phyloP scores from a whole-genome alignment of 2,888 invertebrate species.

The Drosophila nr. perissopoda region DNA sequence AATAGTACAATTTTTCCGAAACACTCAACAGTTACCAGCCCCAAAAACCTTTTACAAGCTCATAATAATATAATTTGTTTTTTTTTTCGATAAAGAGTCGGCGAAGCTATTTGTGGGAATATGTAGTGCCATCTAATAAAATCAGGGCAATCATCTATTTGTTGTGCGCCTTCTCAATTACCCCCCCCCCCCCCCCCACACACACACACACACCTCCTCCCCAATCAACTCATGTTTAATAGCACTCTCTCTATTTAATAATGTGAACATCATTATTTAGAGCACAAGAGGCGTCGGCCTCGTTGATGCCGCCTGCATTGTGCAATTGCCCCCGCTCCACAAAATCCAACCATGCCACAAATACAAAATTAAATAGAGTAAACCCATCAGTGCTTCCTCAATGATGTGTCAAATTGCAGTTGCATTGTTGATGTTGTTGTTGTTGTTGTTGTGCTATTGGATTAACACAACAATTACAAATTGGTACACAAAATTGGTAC shows the following conservation, averaged over 20 bases:
- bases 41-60: background rate
- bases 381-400: slow-evolving; percentile 40
- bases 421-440: slow-evolving; percentile 33
- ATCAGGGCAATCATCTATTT: slow-evolving; percentile 1
- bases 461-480: slow-evolving; percentile 37
- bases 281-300: background rate
- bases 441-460: background rate
- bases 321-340: slow-evolving; percentile 26
- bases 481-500: slow-evolving; percentile 23
- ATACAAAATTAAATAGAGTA: slow-evolving; percentile 1
- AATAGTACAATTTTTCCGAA: background rate
- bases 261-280: background rate
- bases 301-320: slow-evolving; percentile 34
- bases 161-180: background rate
- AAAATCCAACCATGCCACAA: slow-evolving; percentile 7
- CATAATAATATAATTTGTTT: background rate
- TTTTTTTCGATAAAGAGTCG: background rate
- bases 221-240: background rate
- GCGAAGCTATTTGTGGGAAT: background rate
- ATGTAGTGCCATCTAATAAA: background rate
- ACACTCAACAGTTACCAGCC: background rate
- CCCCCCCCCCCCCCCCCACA: background rate
- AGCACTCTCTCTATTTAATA: background rate
- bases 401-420: slow-evolving; percentile 48
- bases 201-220: background rate